A percentile compares a stretch with the other conserved stretches of the same genome.
phyloP scores from a whole-genome alignment of 2,888 invertebrate genomes.

The Allolobophora icterica region DNA sequence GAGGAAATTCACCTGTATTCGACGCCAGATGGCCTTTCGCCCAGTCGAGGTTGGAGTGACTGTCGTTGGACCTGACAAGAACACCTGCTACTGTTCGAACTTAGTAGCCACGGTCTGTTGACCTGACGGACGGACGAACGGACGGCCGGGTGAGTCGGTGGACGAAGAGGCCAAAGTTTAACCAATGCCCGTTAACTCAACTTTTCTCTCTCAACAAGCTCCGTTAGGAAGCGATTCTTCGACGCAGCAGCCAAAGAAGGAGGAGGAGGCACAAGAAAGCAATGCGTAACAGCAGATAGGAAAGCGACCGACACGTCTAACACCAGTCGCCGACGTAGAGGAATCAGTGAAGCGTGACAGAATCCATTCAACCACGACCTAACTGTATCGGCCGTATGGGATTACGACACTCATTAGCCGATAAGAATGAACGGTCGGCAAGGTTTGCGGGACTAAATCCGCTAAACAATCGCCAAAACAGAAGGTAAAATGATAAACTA shows the following conservation, averaged over 20 bases:
- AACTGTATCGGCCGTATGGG: background rate
- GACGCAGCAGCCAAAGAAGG: background rate
- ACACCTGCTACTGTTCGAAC: background rate
- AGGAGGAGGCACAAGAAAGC: background rate
- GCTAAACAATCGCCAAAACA: conserved; percentile 8
- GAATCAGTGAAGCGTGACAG: background rate
- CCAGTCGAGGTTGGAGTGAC: background rate
- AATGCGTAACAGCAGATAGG: background rate
- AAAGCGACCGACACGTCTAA: conserved; percentile 5
- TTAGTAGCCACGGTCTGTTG: background rate
- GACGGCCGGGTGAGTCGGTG: background rate
- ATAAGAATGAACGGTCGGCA: background rate
- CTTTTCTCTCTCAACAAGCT: background rate
- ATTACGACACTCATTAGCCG: background rate
- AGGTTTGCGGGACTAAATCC: background rate
- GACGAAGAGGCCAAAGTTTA: background rate
- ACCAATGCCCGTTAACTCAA: background rate
- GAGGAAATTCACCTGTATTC: background rate
- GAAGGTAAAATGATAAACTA: background rate
- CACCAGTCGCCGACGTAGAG: background rate
- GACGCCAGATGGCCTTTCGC: conserved; percentile 10
- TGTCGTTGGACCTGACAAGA: background rate
- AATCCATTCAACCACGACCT: background rate
- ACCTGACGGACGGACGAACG: background rate
- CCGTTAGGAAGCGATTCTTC: background rate